Evolutionary conservation across 2,797 vertebrate species (phyloP), one percentile per base, ranked within the genome.

Genomic region (Acestrorhynchus altus): DNA sequence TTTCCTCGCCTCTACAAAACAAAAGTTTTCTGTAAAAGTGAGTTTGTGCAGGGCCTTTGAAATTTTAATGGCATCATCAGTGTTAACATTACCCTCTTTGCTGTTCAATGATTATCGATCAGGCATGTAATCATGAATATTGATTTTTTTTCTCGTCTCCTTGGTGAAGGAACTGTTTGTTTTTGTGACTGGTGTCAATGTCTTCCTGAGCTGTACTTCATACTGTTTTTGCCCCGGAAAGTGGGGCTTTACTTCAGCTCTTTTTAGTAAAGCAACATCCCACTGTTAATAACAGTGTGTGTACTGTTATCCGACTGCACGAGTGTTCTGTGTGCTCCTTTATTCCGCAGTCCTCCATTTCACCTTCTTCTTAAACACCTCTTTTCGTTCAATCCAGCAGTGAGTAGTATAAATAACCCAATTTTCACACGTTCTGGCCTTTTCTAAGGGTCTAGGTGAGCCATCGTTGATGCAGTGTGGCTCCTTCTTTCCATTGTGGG

Each of bases 361-460:
- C 26, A 31, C 24, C 13, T 31, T 63, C 20, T 49, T 8, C 24
- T 46, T 61, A 18, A 61, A n/a, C n/a, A n/a, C n/a, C n/a, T n/a
- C 7, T 40, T 6, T 35, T 28, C 20, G 31, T 40, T 8, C 35
- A 40, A 39, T 46, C 63, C 20, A 15, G 11, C 40, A 22, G 63
- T 11, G 63, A 20, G 40, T 13, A 26, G 40, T 24, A 44, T 35
- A 46, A 65, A 65, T 24, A 39, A 44, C 39, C 46, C 18, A 42
- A 24, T 15, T 72, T 77, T 63, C 72, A 69, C 80, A 67, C 47
- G 22, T 76, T 77, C 78, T 70, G 67, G 71, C 18, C 35, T 44
- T 80, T 52, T 77, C 74, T 80, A 80, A 74, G 73, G 26, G 16
- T 31, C n/a, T 24, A 26, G 54, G 24, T 26, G 54, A 57, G 54